Evolutionary conservation across 2,888 invertebrate genomes (phyloP).

Genomic region (Empis stercorea): DNA sequence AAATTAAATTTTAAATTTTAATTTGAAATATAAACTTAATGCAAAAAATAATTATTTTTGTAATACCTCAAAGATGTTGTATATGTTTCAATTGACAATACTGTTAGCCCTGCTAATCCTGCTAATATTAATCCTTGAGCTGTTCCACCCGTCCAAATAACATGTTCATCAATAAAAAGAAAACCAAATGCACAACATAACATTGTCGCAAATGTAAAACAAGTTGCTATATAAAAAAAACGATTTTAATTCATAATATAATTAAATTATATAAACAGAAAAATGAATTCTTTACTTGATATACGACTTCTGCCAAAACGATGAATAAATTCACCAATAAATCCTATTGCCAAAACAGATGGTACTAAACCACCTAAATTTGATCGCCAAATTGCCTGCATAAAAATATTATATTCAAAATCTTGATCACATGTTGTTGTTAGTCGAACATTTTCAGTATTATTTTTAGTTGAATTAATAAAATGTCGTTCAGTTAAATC

Average conservation of each 20-base stretch:
- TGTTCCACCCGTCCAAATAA: conserved; percentile 17
- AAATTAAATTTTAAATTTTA: background rate
- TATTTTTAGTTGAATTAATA: conserved; percentile 38
- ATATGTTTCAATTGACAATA: conserved; percentile 16
- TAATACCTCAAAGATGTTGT: conserved; percentile 15
- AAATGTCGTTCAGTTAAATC: conserved; percentile 43
- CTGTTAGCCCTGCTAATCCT: conserved; percentile 14
- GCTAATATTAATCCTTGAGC: conserved; percentile 16
- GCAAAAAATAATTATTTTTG: background rate
- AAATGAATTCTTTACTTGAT: conserved; percentile 12
- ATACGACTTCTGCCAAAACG: conserved; percentile 15
- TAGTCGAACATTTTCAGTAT: conserved; percentile 40
- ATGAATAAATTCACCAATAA: conserved; percentile 14
- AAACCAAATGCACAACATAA: conserved; percentile 15
- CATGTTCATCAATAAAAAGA: conserved; percentile 11
- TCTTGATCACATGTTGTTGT: conserved; percentile 33
- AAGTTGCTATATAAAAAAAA: conserved; percentile 10
- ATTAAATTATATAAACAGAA: background rate
- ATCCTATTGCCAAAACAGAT: conserved; percentile 10
- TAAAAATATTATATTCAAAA: conserved; percentile 22
- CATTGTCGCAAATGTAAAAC: conserved; percentile 14
- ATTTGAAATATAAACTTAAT: background rate
- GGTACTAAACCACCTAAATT: conserved; percentile 15
- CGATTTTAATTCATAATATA: background rate
- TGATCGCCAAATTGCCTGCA: conserved; percentile 13